These are phyloP conservation scores for Pseudomyrmex gracilis DNA, from an alignment of 1,140 invertebrate species.

Conservation along the genomic window DNA sequence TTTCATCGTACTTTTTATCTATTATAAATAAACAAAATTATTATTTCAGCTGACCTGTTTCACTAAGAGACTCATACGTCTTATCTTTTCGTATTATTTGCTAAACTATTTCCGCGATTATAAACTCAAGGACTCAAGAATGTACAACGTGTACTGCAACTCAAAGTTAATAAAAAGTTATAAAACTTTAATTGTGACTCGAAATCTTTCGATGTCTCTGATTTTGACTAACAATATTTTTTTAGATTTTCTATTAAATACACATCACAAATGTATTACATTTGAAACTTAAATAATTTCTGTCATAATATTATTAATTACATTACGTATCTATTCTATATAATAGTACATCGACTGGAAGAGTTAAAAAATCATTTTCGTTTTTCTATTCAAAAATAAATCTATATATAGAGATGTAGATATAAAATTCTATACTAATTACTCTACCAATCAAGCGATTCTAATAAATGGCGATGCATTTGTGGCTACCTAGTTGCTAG, in stretches of 20 bases:
- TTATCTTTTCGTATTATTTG: slow-evolving; percentile 16
- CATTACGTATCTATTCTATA: neutral
- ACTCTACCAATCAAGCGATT: slow-evolving; percentile 60
- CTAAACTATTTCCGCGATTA: slow-evolving; percentile 37
- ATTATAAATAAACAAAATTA: neutral
- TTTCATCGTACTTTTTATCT: neutral
- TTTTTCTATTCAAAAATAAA: neutral
- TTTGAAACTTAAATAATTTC: slow-evolving; percentile 9
- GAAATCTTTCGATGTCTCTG: slow-evolving; percentile 1
- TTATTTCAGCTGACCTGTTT: neutral
- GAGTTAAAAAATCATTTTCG: neutral
- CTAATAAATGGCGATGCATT: slow-evolving; percentile 52
- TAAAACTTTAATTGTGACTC: neutral
- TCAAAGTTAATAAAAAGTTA: neutral
- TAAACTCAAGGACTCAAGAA: neutral
- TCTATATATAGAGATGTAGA: slow-evolving; percentile 9
- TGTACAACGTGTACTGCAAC: too few relatives aligned
- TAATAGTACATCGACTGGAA: neutral
- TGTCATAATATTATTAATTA: neutral
- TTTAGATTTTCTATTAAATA: neutral
- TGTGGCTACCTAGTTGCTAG: slow-evolving; percentile 50
- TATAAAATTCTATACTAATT: slow-evolving; percentile 56
- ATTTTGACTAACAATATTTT: slow-evolving; percentile 2
- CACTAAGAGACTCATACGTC: slow-evolving; percentile 12
- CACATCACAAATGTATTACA: neutral